Conservation (phyloP, 2,888 invertebrate genomes). For the Lymantria dispar region DNA sequence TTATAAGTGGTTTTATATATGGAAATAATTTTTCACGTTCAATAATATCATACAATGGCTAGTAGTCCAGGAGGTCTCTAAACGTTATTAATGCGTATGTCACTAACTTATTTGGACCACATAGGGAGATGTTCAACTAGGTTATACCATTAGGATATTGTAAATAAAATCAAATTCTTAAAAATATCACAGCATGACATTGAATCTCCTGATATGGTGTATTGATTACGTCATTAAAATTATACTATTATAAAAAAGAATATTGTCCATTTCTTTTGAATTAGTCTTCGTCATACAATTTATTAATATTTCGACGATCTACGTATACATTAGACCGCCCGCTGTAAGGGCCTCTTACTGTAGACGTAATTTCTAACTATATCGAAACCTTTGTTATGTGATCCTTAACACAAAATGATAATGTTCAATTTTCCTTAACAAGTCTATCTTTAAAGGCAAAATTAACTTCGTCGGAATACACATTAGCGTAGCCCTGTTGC, state of each 20-base stretch:
- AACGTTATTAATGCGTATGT: no score
- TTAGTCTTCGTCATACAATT: slow-evolving; percentile 54
- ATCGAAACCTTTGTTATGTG: slow-evolving; percentile 12
- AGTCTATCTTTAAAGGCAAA: slow-evolving; percentile 14
- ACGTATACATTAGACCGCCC: slow-evolving; percentile 54
- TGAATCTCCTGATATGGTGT: slow-evolving; percentile 18
- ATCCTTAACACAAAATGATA: slow-evolving; percentile 33
- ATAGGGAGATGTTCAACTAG: slow-evolving; percentile 12
- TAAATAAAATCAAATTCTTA: no score
- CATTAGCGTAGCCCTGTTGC: slow-evolving; percentile 52
- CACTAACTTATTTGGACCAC: slow-evolving; percentile 11
- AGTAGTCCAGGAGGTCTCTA: no score
- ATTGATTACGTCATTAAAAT: slow-evolving; percentile 38
- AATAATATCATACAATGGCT: no score
- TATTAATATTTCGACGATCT: slow-evolving; percentile 61
- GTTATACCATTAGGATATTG: slow-evolving; percentile 9
- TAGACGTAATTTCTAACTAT: slow-evolving; percentile 21
- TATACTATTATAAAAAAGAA: slow-evolving; percentile 49
- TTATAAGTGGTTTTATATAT: no score
- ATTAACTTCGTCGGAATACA: slow-evolving; percentile 34
- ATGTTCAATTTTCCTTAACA: slow-evolving; percentile 37
- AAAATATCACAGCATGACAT: slow-evolving; percentile 5
- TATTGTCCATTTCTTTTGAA: slow-evolving; percentile 48
- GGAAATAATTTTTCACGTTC: no score
- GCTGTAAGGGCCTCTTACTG: slow-evolving; percentile 52